These are phyloP conservation scores for Anoura caudifer DNA, from an alignment of 2,113 vertebrate genomes.

Conservation along the genomic window DNA sequence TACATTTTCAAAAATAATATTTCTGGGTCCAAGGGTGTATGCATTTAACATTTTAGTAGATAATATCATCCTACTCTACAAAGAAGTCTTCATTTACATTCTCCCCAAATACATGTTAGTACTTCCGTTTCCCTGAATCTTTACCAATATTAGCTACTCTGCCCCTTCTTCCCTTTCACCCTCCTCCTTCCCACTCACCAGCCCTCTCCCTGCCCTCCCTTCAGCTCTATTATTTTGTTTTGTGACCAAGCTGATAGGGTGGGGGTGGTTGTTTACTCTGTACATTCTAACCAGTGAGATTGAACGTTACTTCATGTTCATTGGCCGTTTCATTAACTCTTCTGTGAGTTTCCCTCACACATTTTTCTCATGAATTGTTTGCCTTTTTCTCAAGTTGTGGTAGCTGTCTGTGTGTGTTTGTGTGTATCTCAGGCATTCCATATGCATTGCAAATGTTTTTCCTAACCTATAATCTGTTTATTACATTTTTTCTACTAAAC, in stretches of 20 bases:
- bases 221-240: neutral
- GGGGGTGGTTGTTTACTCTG: neutral
- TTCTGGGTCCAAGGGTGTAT: neutral
- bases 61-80: neutral
- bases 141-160: neutral
- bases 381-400: neutral
- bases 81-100: neutral
- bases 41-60: neutral
- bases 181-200: neutral
- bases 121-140: neutral
- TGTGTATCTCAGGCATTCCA: neutral
- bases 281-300: neutral
- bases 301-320: neutral
- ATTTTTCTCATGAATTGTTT: neutral
- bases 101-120: neutral
- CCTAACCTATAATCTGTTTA: neutral
- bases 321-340: neutral
- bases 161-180: neutral
- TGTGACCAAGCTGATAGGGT: neutral
- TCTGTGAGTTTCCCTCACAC: neutral
- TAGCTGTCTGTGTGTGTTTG: neutral
- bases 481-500: neutral
- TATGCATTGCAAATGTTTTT: neutral
- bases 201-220: neutral
- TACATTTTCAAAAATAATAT: neutral